Evolutionary conservation across 2,113 vertebrate genomes (phyloP).

Genomic region (Mormyrus iriodes): DNA sequence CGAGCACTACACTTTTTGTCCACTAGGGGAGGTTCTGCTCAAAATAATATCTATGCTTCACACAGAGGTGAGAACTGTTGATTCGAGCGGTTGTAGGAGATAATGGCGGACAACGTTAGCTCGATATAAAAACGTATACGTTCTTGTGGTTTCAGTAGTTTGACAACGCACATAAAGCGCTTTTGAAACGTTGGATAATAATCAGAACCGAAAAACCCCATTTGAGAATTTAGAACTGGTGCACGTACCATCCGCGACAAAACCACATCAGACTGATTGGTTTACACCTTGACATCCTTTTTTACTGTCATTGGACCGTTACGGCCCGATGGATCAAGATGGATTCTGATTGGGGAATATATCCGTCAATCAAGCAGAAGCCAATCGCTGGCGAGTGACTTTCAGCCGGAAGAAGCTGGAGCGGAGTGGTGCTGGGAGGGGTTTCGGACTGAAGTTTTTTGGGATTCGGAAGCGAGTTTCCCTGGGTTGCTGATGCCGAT

Average conservation of each 20-base stretch:
- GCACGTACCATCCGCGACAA: neutral
- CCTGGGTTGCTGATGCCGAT: neutral
- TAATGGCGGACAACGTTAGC: neutral
- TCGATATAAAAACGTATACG: neutral
- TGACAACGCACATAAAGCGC: neutral
- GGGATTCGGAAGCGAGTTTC: neutral
- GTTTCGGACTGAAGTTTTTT: conserved; percentile 10
- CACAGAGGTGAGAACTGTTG: neutral
- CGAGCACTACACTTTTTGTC: neutral
- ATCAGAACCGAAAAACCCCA: neutral
- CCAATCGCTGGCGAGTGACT: neutral
- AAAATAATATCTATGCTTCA: neutral
- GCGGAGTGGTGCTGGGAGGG: neutral
- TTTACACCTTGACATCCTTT: neutral
- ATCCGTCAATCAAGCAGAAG: neutral
- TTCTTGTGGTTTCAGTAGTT: neutral
- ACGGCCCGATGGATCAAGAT: neutral
- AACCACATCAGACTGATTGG: neutral
- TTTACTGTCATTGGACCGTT: neutral
- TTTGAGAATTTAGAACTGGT: neutral
- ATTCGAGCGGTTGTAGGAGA: neutral
- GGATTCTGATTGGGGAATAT: neutral
- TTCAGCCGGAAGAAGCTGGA: conserved; percentile 5
- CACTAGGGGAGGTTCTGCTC: conserved; percentile 4
- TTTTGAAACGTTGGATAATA: neutral